Evolutionary conservation across 2,113 vertebrate species (phyloP).

Genomic region (Nymphicus hollandicus): DNA sequence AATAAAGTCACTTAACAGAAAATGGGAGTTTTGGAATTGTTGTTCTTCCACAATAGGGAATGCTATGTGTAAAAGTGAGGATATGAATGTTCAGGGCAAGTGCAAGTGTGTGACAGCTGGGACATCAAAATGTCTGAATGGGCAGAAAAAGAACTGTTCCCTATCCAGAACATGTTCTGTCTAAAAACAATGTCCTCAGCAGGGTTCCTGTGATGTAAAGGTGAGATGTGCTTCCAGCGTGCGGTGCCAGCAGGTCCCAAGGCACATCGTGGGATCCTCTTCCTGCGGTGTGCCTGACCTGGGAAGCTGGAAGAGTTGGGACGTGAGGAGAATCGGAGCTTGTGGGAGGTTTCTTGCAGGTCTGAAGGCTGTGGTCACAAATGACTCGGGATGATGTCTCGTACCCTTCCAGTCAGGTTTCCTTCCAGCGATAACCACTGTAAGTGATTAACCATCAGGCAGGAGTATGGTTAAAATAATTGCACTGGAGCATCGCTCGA

Average conservation of each 20-base stretch:
- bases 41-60: accelerated
- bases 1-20: background rate
- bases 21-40: accelerated
- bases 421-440: constrained; percentile 28
- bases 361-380: constrained; percentile 13
- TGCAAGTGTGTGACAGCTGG: background rate
- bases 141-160: background rate
- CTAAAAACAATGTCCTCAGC: background rate
- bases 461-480: constrained; percentile 19
- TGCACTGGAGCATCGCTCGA: background rate
- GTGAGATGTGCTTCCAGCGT: accelerated
- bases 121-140: background rate
- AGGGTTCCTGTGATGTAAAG: background rate
- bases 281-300: accelerated
- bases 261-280: accelerated
- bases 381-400: background rate
- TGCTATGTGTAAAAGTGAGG: background rate
- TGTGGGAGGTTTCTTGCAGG: background rate
- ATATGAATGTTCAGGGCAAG: accelerated
- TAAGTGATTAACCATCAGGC: background rate
- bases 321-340: accelerated
- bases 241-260: accelerated
- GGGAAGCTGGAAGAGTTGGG: background rate
- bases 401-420: background rate
- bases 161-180: background rate